Evolutionary conservation across 2,888 invertebrate genomes (phyloP).

Genomic region (Epinotia ramella): DNA sequence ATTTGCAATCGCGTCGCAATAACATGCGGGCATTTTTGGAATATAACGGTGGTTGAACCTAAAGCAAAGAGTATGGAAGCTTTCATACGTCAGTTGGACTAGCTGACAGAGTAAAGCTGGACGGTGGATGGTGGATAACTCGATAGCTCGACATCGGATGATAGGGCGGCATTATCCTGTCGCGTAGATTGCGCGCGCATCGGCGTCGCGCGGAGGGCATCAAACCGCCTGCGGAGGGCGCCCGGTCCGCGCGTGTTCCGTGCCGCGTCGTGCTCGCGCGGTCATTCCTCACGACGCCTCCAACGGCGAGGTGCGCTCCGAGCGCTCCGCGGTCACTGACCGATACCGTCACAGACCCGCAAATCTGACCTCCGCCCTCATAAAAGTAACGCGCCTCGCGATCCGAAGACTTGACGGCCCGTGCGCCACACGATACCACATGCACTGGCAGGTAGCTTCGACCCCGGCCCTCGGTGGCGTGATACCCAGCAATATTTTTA

Average conservation of each 20-base stretch:
- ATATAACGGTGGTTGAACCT: constrained; percentile 11
- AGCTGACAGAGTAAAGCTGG: constrained; percentile 71
- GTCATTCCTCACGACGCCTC: constrained; percentile 71
- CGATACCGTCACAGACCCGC: constrained; percentile 64
- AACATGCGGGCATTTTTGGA: not conserved
- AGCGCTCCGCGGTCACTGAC: constrained; percentile 74
- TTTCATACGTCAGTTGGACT: constrained; percentile 48
- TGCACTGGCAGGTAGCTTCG: constrained; percentile 66
- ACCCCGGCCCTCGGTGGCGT: constrained; percentile 69
- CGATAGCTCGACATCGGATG: constrained; percentile 81
- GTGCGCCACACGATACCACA: constrained; percentile 49
- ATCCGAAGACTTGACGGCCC: constrained; percentile 49
- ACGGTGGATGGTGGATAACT: constrained; percentile 75
- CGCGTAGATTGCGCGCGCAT: constrained; percentile 78
- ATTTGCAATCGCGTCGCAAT: not conserved
- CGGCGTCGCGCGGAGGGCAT: constrained; percentile 80
- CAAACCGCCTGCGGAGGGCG: constrained; percentile 83
- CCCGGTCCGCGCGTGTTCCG: constrained; percentile 74
- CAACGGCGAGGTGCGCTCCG: constrained; percentile 66
- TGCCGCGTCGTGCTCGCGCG: constrained; percentile 60
- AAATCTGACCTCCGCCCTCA: constrained; percentile 56
- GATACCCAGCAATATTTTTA: constrained; percentile 72
- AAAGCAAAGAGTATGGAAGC: constrained; percentile 20
- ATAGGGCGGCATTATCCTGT: constrained; percentile 81
- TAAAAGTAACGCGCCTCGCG: constrained; percentile 53